These are phyloP conservation scores for Xenus cinereus DNA, from an alignment of 2,113 vertebrate genomes.

Conservation along the genomic window DNA sequence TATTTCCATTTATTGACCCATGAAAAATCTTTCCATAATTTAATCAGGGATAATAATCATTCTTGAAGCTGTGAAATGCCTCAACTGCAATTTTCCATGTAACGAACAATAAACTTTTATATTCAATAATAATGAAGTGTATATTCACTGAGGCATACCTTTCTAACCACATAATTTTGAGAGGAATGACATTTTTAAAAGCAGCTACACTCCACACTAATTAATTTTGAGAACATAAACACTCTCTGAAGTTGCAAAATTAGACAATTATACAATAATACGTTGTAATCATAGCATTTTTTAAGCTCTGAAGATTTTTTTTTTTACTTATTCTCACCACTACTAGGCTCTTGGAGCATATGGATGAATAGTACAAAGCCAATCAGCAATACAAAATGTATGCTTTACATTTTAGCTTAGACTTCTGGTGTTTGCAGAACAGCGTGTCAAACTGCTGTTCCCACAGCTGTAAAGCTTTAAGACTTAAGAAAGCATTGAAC, in stretches of 20 bases:
- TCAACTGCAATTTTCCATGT: slow-evolving; percentile 20
- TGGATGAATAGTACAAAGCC: neutral
- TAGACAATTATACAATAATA: slow-evolving; percentile 34
- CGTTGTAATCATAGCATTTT: neutral
- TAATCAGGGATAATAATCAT: neutral
- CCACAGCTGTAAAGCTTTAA: slow-evolving; percentile 56
- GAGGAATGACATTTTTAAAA: slow-evolving; percentile 41
- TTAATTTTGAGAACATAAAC: slow-evolving; percentile 64
- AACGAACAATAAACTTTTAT: slow-evolving; percentile 55
- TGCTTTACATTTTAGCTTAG: slow-evolving; percentile 35
- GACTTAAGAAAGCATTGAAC: slow-evolving; percentile 18
- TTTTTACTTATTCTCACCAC: neutral
- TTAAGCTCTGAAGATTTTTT: neutral
- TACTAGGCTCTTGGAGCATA: neutral
- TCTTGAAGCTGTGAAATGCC: slow-evolving; percentile 40
- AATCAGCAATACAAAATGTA: neutral
- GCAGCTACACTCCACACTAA: slow-evolving; percentile 30
- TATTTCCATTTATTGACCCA: neutral
- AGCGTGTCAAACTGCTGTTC: slow-evolving; percentile 33
- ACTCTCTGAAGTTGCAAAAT: slow-evolving; percentile 28
- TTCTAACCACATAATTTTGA: slow-evolving; percentile 39
- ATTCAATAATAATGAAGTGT: slow-evolving; percentile 33
- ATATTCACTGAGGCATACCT: slow-evolving; percentile 4
- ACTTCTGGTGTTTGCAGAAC: slow-evolving; percentile 42
- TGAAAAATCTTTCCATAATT: slow-evolving; percentile 11